Evolutionary conservation across 1,140 invertebrate genomes (phyloP), one percentile per base, ranked within the genome.

Genomic region (Pseudobourletiella spinata): DNA sequence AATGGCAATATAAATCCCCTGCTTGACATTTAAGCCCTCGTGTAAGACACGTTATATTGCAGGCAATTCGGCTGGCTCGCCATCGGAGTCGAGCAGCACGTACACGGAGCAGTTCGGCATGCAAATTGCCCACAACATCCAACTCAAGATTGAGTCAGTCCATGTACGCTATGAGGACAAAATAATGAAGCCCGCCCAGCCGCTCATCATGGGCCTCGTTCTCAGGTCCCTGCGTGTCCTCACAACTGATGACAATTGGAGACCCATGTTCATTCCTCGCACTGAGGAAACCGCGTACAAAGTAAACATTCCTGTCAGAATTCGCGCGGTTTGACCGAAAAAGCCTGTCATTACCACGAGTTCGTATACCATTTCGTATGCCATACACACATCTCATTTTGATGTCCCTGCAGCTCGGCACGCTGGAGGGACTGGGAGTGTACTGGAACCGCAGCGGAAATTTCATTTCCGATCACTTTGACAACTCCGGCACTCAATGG

Each of bases 41-140:
- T n/a, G n/a, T n/a, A 39, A 39, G n/a, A 39, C 16, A 26, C 11
- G 26, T 48, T 26, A 11, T 50, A 16, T 22, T 56, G 2, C 14
- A 42, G 15, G 3, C 29, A 14, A 15, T 25, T 61, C 26, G 18
- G 44, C 20, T 28, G n/a, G 29, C 2, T 14, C 2, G 20, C 2
- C 50, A 18, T 14, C 6, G 3, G 4, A 18, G 4, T 2, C 44
- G 28, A 44, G 91, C 74, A 91, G 95, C 77, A 87, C 90, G 1
- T 97, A 98, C 79, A 83, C 89, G 26, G 95, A 98, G 76, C 98
- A 98, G 74, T 76, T 98, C 22, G 84, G 90, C 0, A 88, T 92
- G 11, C 91, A 96, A 74, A 89, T 98, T 62, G 90, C 98, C 22
- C 95, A 95, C 74, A 99, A 99, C 79, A 83, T 99, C 18, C 94